A percentile compares a stretch with the other conserved stretches of the same genome.
Evolutionary conservation across 35 echinoderm and acorn worm species (phyloP).

Genomic region (Amphiura filiformis): DNA sequence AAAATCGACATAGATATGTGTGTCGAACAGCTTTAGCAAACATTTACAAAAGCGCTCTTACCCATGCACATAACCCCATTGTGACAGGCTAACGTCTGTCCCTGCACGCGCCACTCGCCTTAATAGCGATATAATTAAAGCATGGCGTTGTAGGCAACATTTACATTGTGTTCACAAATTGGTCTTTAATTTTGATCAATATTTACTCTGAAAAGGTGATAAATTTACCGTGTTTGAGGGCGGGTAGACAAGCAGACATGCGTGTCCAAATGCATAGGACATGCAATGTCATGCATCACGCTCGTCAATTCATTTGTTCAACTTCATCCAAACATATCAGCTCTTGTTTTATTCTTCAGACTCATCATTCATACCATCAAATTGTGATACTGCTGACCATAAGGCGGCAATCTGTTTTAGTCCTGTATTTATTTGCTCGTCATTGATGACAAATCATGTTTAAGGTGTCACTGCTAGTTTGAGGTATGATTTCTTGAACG

Average conservation of each 20-base stretch:
- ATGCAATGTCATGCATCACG: conserved; percentile 49
- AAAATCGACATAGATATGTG: conserved; percentile 38
- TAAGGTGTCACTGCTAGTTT: no score
- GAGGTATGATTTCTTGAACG: no score
- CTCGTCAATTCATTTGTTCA: no score
- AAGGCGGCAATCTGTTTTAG: no score
- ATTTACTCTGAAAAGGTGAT: conserved; percentile 58
- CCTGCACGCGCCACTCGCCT: conserved; percentile 35
- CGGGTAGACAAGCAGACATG: neutral
- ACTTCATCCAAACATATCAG: no score
- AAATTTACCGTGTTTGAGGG: conserved; percentile 38
- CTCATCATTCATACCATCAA: no score
- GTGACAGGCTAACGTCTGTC: neutral
- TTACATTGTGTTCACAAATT: conserved; percentile 60
- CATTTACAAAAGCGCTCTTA: neutral
- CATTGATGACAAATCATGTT: no score
- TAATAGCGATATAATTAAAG: conserved; percentile 57
- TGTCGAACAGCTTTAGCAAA: conserved; percentile 15
- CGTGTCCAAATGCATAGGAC: conserved; percentile 14
- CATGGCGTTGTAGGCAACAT: conserved; percentile 22
- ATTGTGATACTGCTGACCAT: no score
- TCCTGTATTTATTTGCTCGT: no score
- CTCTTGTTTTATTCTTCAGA: no score
- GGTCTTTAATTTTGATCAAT: conserved; percentile 74
- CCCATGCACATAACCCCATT: neutral